phyloP scores from a whole-genome alignment of 2,888 invertebrate species.

The Nematopogon swammerdamellus region DNA sequence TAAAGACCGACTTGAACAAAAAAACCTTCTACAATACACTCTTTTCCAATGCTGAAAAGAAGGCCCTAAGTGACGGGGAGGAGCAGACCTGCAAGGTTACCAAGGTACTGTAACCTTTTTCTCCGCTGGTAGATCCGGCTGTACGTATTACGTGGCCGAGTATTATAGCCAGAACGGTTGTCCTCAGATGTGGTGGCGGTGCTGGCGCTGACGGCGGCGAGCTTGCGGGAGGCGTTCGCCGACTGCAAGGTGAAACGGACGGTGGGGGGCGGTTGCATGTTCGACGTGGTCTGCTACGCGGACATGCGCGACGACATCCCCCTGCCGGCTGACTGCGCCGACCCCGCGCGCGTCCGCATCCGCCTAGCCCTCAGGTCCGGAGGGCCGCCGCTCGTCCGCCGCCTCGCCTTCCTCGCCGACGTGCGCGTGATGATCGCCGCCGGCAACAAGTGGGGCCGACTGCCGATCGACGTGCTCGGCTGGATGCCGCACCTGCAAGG shows the following conservation, averaged over 20 bases:
- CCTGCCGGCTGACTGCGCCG: not conserved
- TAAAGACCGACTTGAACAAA: no score
- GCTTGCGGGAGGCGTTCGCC: not conserved
- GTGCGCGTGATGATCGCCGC: not conserved
- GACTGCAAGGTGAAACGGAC: not conserved
- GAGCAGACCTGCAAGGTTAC: no score
- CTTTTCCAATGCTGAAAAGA: no score
- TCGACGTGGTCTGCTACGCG: not conserved
- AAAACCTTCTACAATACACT: no score
- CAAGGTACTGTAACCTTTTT: no score
- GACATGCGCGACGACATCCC: not conserved
- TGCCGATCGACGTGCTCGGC: not conserved
- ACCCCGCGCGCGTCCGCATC: not conserved
- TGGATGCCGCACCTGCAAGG: not conserved
- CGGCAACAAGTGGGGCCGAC: not conserved
- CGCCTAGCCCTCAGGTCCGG: not conserved
- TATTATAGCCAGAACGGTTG: no score
- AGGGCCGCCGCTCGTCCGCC: not conserved
- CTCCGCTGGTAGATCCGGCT: no score
- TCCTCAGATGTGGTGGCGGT: no score
- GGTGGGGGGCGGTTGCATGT: not conserved
- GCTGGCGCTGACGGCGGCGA: not conserved
- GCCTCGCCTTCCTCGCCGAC: not conserved
- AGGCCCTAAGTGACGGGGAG: no score
- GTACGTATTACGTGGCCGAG: no score